These are phyloP conservation scores for Ascidia mentula DNA, from an alignment of 23 tunicate species.

Conservation along the genomic window DNA sequence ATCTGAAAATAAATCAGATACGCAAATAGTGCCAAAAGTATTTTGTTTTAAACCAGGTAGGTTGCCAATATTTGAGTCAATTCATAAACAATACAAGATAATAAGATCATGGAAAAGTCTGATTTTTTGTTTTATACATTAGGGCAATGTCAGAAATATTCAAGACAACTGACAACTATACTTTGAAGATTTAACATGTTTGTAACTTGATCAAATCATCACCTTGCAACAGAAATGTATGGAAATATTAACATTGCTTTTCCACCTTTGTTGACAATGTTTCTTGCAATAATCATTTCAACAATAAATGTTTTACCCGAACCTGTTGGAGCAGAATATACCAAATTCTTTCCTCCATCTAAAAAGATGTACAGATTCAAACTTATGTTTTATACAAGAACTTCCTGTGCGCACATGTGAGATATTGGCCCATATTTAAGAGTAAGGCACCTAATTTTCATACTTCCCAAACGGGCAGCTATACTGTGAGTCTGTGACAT, in stretches of 20 bases:
- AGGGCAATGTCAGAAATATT: not conserved
- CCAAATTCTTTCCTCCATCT: constrained; percentile 71
- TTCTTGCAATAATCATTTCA: constrained; percentile 73
- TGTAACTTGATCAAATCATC: not conserved
- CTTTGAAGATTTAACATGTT: not conserved
- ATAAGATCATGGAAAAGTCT: not conserved
- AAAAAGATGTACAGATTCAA: not conserved
- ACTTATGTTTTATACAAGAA: not conserved
- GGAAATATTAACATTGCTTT: constrained; percentile 84
- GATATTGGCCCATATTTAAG: too few relatives aligned
- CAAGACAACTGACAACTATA: too few relatives aligned
- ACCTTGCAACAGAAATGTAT: constrained; percentile 89
- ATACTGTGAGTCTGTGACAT: too few relatives aligned
- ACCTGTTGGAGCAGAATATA: constrained; percentile 97
- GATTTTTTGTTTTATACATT: not conserved
- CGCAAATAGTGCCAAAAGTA: too few relatives aligned
- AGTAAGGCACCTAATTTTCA: too few relatives aligned
- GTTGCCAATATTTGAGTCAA: too few relatives aligned
- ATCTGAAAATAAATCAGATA: too few relatives aligned
- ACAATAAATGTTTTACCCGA: constrained; percentile 96
- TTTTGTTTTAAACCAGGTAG: too few relatives aligned
- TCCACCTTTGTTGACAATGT: constrained; percentile 40
- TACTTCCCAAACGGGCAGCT: too few relatives aligned
- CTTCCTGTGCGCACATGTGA: too few relatives aligned
- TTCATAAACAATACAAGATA: too few relatives aligned